Percentiles rank a stretch among this genome's conserved stretches.
Conservation (phyloP, 2,888 invertebrate genomes). For the Mimas tiliae region DNA sequence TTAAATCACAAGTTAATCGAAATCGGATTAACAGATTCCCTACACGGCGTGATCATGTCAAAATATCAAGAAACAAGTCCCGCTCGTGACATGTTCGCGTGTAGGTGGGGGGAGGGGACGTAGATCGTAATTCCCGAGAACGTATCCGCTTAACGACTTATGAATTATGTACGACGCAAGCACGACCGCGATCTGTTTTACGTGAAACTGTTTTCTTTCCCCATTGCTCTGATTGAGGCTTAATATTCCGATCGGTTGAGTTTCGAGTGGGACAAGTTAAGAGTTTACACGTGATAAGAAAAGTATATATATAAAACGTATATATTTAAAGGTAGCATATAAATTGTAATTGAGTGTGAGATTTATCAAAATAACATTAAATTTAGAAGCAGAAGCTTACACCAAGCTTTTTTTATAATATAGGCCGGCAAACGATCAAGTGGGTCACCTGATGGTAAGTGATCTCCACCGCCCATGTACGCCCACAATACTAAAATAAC, state of each 20-base stretch:
- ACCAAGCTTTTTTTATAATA: too few species aligned
- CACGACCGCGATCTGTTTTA: conserved; percentile 47
- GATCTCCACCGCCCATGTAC: too few species aligned
- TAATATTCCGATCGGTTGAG: conserved; percentile 49
- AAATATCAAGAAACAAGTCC: neutral
- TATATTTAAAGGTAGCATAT: too few species aligned
- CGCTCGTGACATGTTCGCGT: neutral
- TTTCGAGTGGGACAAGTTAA: conserved; percentile 30
- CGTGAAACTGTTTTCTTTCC: conserved; percentile 46
- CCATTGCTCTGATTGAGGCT: conserved; percentile 50
- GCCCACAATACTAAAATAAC: too few species aligned
- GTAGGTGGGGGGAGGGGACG: neutral
- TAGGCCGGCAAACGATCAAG: too few species aligned
- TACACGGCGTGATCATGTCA: neutral
- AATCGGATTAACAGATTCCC: neutral
- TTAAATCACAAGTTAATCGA: neutral
- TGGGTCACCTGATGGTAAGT: too few species aligned
- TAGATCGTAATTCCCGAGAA: conserved; percentile 10
- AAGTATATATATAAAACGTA: neutral
- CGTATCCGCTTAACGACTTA: conserved; percentile 16
- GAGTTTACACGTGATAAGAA: neutral
- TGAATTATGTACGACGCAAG: conserved; percentile 38
- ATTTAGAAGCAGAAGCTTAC: too few species aligned
- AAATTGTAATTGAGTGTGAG: too few species aligned
- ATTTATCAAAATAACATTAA: too few species aligned